Evolutionary conservation across 2,113 vertebrate genomes (phyloP).

Genomic region (Pelusios castaneus): DNA sequence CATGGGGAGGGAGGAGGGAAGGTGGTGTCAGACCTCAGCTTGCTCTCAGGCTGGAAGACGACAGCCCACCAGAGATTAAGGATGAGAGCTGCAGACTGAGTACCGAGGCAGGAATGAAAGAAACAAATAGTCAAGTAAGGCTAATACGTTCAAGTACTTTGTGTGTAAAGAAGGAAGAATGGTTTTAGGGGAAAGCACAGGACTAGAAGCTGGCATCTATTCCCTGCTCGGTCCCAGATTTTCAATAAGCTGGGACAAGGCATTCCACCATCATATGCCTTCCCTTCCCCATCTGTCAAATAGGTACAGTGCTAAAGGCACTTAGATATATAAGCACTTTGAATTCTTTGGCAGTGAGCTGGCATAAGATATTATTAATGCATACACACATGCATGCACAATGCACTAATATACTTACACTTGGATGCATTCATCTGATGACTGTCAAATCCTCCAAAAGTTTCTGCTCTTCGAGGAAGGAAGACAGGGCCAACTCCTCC

Average conservation of each 20-base stretch:
- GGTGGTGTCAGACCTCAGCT: background rate
- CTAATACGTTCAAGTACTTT: background rate
- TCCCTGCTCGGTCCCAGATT: background rate
- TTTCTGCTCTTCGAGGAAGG: conserved; percentile 94
- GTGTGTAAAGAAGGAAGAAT: background rate
- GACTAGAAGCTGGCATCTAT: background rate
- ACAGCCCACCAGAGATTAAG: background rate
- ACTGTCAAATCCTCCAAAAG: conserved; percentile 97
- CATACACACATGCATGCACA: background rate
- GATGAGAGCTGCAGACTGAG: background rate
- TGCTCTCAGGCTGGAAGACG: conserved; percentile 9
- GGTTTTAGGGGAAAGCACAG: background rate
- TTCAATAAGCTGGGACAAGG: background rate
- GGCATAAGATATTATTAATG: background rate
- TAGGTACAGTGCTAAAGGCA: background rate
- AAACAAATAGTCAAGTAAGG: background rate
- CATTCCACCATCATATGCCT: background rate
- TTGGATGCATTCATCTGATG: conserved; percentile 93
- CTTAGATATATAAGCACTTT: background rate
- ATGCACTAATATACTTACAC: conserved; percentile 74
- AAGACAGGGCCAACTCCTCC: conserved; percentile 81
- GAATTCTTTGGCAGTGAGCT: conserved; percentile 13
- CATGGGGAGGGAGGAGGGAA: conserved; percentile 1
- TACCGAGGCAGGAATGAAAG: background rate
- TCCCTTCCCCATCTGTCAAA: background rate